Conservation (phyloP, 2,888 invertebrate genomes). For the Drosophila kambysellisi region DNA sequence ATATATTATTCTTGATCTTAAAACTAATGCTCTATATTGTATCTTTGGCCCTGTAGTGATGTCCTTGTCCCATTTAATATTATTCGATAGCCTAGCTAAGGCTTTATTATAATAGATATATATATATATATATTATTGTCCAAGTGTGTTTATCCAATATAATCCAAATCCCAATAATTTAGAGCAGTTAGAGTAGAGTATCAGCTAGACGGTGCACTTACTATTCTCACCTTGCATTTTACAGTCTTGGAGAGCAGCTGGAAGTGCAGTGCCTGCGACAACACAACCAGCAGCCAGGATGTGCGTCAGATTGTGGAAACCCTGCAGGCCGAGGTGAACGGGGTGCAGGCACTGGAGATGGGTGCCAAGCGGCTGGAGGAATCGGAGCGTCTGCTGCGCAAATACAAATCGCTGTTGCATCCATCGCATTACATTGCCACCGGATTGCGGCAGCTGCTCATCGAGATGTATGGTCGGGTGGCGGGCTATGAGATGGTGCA, state of each 20-base stretch:
- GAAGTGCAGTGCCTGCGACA: conserved; percentile 87
- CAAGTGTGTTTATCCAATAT: no score
- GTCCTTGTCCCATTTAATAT: no score
- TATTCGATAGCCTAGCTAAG: no score
- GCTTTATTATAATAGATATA: no score
- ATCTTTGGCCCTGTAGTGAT: no score
- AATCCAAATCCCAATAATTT: neutral
- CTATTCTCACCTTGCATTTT: neutral
- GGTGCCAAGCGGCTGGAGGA: conserved; percentile 88
- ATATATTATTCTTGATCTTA: neutral
- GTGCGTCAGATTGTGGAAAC: conserved; percentile 88
- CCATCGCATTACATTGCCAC: conserved; percentile 91
- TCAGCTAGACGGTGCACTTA: neutral
- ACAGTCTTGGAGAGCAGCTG: conserved; percentile 77
- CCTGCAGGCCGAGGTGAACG: conserved; percentile 89
- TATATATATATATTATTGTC: no score
- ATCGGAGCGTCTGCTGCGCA: conserved; percentile 88
- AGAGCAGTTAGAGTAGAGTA: neutral
- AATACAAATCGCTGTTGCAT: conserved; percentile 90
- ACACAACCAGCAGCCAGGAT: conserved; percentile 87
- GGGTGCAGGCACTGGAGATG: conserved; percentile 87
- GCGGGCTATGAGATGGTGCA: conserved; percentile 90
- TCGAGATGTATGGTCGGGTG: conserved; percentile 92
- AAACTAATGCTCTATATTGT: no score
- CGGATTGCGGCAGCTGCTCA: conserved; percentile 89